Evolutionary conservation across 2,113 vertebrate species (phyloP), one percentile per base, ranked within the genome.

Genomic region (Gasterosteus nipponicus): DNA sequence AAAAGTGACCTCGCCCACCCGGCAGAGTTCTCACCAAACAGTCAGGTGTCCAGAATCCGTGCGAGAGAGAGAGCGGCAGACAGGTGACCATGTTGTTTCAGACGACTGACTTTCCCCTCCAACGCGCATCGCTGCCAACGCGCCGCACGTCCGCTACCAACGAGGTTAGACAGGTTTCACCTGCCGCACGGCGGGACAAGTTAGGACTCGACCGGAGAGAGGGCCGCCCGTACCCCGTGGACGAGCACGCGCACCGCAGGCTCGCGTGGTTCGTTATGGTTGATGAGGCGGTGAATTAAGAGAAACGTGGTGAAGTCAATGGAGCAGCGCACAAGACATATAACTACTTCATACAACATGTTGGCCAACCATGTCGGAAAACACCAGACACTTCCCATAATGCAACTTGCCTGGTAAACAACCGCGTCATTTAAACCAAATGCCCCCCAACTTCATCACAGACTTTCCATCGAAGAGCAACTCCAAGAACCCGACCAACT

Each of bases 121-220:
- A 4, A 12, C 29, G 2, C 53, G 79, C 59, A 31, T 63, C 60
- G 2, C 42, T n/a, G 62, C 58, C 49, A 33, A 57, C 56, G 15
- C 7, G 22, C 54, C 12, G 3, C 59, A 83, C 77, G 78, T 89
- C 83, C 72, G 81, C 86, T 82, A 79, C 67, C 70, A 4, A 42
- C 61, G 88, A 89, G 62, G 89, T 82, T 72, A 66, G 89, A 92
- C 93, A 81, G 89, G 93, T 94, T 93, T 86, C 90, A 90, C 92
- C 90, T 85, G 92, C 85, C 8, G 0, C 68, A 76, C 85, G 5
- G 68, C 38, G 16, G 82, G 81, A 69, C 93, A 77, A 86, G 92
- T 87, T 47, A 2, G 10, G 41, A 92, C 93, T 73, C 1, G 92
- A 87, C 33, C 5, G 39, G 29, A 60, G 22, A 58, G 46, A 62